Evolutionary conservation across 1,140 invertebrate species (phyloP).

Genomic region (Centruroides vittatus): DNA sequence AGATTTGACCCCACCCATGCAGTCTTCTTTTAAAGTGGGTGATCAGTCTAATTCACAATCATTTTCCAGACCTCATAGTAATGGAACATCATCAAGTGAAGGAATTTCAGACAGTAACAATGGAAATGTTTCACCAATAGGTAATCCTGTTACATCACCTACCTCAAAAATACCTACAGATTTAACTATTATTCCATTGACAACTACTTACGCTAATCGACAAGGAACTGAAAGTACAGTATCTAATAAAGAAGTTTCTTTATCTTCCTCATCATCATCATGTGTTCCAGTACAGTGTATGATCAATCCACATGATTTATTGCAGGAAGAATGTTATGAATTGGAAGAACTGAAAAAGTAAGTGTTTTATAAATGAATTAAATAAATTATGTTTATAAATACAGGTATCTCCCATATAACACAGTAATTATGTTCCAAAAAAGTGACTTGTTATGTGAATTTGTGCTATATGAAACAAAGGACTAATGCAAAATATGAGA

Average conservation of each 20-base stretch:
- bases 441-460: too few species aligned
- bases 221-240: too few species aligned
- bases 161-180: conserved; percentile 15
- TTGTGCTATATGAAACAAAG: too few species aligned
- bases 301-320: conserved; percentile 18
- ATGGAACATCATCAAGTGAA: conserved; percentile 10
- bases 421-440: too few species aligned
- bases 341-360: conserved; percentile 23
- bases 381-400: too few species aligned
- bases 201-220: conserved; percentile 7
- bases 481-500: too few species aligned
- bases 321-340: conserved; percentile 20
- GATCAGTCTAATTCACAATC: not conserved
- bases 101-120: not conserved
- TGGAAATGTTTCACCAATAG: conserved; percentile 12
- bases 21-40: too few species aligned
- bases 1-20: too few species aligned
- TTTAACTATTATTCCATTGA: conserved; percentile 13
- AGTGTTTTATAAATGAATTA: not conserved
- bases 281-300: conserved; percentile 15
- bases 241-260: not conserved
- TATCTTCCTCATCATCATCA: too few species aligned
- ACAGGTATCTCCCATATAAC: too few species aligned
- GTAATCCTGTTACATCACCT: conserved; percentile 12
- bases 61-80: conserved; percentile 8